Percentiles rank a stretch among this genome's conserved stretches.
These are phyloP conservation scores for Oophaga pumilio DNA, from an alignment of 2,113 vertebrate species.

Conservation along the genomic window DNA sequence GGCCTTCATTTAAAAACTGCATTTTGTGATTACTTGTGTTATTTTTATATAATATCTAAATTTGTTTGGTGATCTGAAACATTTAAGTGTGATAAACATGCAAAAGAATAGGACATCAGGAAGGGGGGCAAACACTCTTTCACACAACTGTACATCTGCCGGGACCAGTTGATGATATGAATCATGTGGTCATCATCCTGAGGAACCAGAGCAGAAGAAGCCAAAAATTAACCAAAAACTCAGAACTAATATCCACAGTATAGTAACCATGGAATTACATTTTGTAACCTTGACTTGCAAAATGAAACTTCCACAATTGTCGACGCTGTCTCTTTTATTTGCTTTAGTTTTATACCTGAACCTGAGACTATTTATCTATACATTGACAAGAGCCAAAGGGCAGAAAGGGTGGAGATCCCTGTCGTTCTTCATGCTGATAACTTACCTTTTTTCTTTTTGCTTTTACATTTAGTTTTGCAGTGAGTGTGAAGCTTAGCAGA, in stretches of 20 bases:
- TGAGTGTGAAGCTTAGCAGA: not conserved
- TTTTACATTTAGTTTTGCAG: not conserved
- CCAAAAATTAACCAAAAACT: not conserved
- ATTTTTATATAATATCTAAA: too few species aligned
- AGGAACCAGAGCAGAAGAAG: not conserved
- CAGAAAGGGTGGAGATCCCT: conserved; percentile 36
- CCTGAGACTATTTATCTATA: not conserved
- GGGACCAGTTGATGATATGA: too few species aligned
- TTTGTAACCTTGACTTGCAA: not conserved
- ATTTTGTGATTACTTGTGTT: too few species aligned
- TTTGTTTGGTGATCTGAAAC: too few species aligned
- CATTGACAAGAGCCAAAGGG: conserved; percentile 29
- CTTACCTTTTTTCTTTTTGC: not conserved
- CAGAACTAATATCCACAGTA: not conserved
- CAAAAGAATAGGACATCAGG: too few species aligned
- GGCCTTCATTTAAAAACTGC: too few species aligned
- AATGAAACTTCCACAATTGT: not conserved
- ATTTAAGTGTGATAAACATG: too few species aligned
- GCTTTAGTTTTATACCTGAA: conserved; percentile 3
- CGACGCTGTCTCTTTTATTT: not conserved
- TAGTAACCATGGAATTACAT: not conserved
- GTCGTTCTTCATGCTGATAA: conserved; percentile 36
- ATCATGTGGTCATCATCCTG: too few species aligned
- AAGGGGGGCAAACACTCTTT: too few species aligned
- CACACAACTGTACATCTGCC: too few species aligned